Evolutionary conservation across 1,140 invertebrate species (phyloP).

Genomic region (Helicoverpa zea): DNA sequence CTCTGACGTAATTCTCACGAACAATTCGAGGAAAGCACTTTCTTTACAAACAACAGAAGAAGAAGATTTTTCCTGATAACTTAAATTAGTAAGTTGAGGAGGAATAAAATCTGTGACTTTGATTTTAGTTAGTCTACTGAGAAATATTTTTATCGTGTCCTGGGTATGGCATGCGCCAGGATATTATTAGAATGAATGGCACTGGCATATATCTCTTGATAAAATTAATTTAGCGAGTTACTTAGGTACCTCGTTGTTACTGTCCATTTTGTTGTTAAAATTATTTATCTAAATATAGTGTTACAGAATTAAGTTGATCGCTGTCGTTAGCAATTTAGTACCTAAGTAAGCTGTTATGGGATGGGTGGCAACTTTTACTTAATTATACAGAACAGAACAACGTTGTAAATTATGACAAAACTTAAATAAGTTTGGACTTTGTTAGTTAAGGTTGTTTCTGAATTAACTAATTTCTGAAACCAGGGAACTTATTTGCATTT

Average conservation of each 20-base stretch:
- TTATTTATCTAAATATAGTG: conserved; percentile 8
- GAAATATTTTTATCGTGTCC: not conserved
- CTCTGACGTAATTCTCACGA: no score
- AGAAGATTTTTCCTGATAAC: no score
- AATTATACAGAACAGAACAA: conserved; percentile 4
- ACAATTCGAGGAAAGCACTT: no score
- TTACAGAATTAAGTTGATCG: no score
- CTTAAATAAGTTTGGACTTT: not conserved
- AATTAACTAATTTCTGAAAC: not conserved
- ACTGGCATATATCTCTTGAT: conserved; percentile 22
- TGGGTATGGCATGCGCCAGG: not conserved
- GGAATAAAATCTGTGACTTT: not conserved
- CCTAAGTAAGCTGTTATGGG: conserved; percentile 21
- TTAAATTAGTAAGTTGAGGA: no score
- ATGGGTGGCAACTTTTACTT: conserved; percentile 20
- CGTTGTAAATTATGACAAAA: conserved; percentile 11
- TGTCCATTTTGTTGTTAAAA: not conserved
- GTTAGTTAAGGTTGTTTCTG: not conserved
- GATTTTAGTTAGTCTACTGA: not conserved
- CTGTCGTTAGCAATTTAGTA: not conserved
- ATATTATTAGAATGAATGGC: conserved; percentile 26
- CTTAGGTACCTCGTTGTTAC: conserved; percentile 5
- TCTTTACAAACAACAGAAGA: no score
- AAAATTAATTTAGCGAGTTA: conserved; percentile 39
- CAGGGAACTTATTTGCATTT: not conserved